Evolutionary conservation across 2,797 vertebrate genomes (phyloP).

Genomic region (Anomalospiza imberbis): DNA sequence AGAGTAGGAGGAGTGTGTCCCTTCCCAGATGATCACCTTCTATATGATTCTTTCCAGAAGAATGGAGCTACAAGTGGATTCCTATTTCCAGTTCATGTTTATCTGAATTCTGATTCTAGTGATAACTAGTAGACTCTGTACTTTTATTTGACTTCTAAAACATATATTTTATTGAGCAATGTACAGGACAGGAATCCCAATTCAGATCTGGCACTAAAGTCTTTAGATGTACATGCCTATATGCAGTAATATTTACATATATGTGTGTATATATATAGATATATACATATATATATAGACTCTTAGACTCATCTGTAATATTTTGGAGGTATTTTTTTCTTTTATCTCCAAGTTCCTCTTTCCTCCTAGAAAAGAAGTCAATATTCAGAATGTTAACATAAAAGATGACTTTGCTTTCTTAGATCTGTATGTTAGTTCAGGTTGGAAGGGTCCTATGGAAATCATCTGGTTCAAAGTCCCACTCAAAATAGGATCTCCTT

Average conservation of each 20-base stretch:
- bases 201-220: not conserved
- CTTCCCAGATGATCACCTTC: not conserved
- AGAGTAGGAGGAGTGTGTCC: not conserved
- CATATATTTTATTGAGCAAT: not conserved
- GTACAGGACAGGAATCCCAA: not conserved
- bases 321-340: not conserved
- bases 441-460: not conserved
- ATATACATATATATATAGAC: not conserved
- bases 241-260: not conserved
- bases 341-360: not conserved
- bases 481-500: not conserved
- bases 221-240: not conserved
- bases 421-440: not conserved
- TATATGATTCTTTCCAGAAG: not conserved
- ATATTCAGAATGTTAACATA: not conserved
- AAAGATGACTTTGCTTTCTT: not conserved
- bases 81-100: not conserved
- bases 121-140: not conserved
- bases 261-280: accelerated
- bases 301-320: not conserved
- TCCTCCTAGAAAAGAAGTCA: not conserved
- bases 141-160: not conserved
- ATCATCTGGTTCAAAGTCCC: not conserved
- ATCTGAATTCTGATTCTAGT: not conserved
- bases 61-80: not conserved